These are phyloP conservation scores for Drosophila borealis DNA, from an alignment of 2,888 invertebrate species.

Conservation along the genomic window DNA sequence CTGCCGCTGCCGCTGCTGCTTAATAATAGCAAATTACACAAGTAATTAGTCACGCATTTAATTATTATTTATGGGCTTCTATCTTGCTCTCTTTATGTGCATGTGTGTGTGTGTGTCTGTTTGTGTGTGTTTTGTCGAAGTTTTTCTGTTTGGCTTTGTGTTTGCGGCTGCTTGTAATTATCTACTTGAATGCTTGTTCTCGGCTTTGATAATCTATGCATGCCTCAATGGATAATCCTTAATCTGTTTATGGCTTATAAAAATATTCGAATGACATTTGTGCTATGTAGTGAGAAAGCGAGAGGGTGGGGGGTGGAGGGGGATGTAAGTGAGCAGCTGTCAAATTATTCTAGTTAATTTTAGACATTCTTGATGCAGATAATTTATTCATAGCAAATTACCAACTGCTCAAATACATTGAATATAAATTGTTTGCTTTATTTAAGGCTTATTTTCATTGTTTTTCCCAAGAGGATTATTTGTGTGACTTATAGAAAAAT, in stretches of 20 bases:
- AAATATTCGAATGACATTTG: constrained; percentile 3
- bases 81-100: constrained; percentile 9
- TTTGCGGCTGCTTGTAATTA: constrained; percentile 59
- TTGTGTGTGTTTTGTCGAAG: constrained; percentile 21
- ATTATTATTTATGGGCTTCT: constrained; percentile 76
- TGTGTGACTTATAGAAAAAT: too few relatives aligned
- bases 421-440: not conserved
- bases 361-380: not conserved
- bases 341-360: constrained; percentile 21
- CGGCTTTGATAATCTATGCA: constrained; percentile 51
- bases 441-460: too few relatives aligned
- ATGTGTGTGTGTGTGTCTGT: constrained; percentile 24
- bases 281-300: not conserved
- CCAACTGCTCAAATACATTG: not conserved
- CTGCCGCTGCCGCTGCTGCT: constrained; percentile 32
- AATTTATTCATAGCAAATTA: constrained; percentile 5
- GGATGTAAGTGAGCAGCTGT: constrained; percentile 2
- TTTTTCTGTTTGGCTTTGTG: constrained; percentile 41
- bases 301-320: not conserved
- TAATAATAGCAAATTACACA: constrained; percentile 81
- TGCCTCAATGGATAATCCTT: constrained; percentile 50
- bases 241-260: constrained; percentile 43
- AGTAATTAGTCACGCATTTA: constrained; percentile 82
- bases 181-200: constrained; percentile 63
- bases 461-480: too few relatives aligned